phyloP scores from a whole-genome alignment of 2,888 invertebrate genomes.

The Tillus elongatus region DNA sequence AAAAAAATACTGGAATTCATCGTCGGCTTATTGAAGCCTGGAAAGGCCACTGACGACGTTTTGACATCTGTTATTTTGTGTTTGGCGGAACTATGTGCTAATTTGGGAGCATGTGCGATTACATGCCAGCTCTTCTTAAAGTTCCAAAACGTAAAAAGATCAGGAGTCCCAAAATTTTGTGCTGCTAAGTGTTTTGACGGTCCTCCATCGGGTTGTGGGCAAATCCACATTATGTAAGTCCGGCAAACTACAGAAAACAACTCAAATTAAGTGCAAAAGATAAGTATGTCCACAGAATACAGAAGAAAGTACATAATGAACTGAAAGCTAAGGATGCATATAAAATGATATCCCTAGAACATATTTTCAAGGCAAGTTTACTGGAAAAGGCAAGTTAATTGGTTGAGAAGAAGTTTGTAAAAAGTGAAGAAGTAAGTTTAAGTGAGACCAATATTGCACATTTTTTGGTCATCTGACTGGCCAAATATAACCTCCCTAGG shows the following conservation, averaged over 20 bases:
- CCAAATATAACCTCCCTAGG: no score
- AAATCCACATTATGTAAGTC: conserved; percentile 84
- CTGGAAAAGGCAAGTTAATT: conserved; percentile 51
- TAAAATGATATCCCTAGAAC: conserved; percentile 61
- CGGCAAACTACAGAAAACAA: conserved; percentile 72
- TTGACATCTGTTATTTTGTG: conserved; percentile 67
- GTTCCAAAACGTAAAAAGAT: no score
- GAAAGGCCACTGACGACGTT: conserved; percentile 50
- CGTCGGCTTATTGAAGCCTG: conserved; percentile 51
- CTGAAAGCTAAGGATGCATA: conserved; percentile 66
- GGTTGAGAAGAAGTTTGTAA: conserved; percentile 33
- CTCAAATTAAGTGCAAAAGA: conserved; percentile 28
- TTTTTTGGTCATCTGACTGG: no score
- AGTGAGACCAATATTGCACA: no score
- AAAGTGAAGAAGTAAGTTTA: conserved; percentile 1
- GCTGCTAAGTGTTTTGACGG: no score
- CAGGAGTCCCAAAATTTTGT: no score
- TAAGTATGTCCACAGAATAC: conserved; percentile 67
- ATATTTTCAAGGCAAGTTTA: conserved; percentile 59
- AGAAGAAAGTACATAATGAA: conserved; percentile 69
- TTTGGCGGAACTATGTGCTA: conserved; percentile 68
- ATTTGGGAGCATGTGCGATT: conserved; percentile 67
- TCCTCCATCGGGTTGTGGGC: conserved; percentile 84
- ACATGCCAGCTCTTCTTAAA: no score
- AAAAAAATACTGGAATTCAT: conserved; percentile 59